These are phyloP conservation scores for Hypolimnas misippus DNA, from an alignment of 2,888 invertebrate genomes.

Conservation along the genomic window DNA sequence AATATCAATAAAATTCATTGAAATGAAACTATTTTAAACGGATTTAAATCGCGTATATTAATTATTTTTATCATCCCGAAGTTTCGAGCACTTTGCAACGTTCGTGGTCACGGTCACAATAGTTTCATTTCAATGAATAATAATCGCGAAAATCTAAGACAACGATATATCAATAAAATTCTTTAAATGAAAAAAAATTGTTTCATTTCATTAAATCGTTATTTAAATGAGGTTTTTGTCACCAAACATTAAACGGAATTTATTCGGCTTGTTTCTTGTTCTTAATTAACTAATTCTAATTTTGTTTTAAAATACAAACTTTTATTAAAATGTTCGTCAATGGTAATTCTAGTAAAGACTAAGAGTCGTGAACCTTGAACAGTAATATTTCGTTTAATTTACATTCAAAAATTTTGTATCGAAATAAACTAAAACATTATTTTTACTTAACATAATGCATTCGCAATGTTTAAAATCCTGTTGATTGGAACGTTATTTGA, in stretches of 20 bases:
- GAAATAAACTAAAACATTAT: too few species aligned
- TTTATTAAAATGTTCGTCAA: background rate
- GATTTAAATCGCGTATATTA: too few species aligned
- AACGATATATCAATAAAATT: background rate
- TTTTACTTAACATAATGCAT: too few species aligned
- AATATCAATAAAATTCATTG: background rate
- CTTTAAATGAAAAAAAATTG: too few species aligned
- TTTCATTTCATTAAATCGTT: constrained; percentile 3
- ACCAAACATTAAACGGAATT: constrained; percentile 2
- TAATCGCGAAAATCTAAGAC: too few species aligned
- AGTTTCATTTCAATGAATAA: too few species aligned
- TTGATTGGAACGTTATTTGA: too few species aligned
- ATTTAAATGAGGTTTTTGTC: background rate
- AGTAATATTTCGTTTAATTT: background rate
- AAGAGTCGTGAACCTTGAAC: background rate
- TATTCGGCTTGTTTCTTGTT: constrained; percentile 2
- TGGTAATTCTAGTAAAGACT: background rate
- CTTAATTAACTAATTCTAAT: constrained; percentile 5
- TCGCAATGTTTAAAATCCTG: too few species aligned
- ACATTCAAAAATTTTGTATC: background rate
- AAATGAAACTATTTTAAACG: too few species aligned
- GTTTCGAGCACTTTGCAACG: too few species aligned
- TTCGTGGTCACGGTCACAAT: too few species aligned
- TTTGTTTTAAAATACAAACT: constrained; percentile 6
- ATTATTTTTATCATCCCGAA: too few species aligned